These are phyloP conservation scores for Fissipunctia ypsillon DNA, from an alignment of 2,888 invertebrate genomes.

Conservation along the genomic window DNA sequence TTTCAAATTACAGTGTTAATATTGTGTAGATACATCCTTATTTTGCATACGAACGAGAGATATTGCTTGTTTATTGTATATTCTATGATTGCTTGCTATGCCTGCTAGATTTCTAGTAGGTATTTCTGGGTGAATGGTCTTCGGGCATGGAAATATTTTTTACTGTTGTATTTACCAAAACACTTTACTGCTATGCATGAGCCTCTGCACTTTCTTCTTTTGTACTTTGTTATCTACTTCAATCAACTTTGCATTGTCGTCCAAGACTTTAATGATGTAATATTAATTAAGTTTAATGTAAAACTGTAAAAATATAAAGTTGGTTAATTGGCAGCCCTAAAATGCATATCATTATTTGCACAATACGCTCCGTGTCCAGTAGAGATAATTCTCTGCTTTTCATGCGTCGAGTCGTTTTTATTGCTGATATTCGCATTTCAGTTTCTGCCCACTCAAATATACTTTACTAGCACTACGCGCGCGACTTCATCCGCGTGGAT, in stretches of 20 bases:
- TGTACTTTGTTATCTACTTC: background rate
- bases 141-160: too few species aligned
- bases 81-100: background rate
- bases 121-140: too few species aligned
- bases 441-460: conserved; percentile 1
- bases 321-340: conserved; percentile 17
- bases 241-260: background rate
- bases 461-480: too few species aligned
- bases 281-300: background rate
- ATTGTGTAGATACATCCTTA: background rate
- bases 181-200: background rate
- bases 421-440: conserved; percentile 7
- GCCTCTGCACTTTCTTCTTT: too few species aligned
- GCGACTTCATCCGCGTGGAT: too few species aligned
- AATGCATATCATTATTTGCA: conserved; percentile 40
- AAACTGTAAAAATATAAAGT: background rate
- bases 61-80: background rate
- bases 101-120: too few species aligned
- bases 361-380: conserved; percentile 21
- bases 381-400: conserved; percentile 26
- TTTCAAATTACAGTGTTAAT: too few species aligned
- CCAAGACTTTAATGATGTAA: background rate
- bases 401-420: conserved; percentile 6
- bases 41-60: background rate
- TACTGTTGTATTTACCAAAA: too few species aligned